Base-by-base conservation (phyloP, 2,888 invertebrate genomes). In the Drosophila lacicola region DNA sequence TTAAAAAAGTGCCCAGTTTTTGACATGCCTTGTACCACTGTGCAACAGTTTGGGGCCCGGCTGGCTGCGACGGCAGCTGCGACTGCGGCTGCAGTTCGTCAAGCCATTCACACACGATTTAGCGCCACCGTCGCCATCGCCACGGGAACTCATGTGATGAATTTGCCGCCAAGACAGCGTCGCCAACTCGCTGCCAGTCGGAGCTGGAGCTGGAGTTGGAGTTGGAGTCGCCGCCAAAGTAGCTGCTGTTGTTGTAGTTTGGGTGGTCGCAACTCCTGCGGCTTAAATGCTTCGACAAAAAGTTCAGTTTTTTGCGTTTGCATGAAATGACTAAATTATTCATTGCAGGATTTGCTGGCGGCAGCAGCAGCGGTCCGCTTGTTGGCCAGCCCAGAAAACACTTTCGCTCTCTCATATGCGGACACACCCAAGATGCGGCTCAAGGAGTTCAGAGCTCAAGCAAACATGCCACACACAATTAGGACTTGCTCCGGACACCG, bases 261-360 rank as follows among this genome's bases (percentile, higher is more conserved):
- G 88, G 83, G 88, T 86, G 88, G 87, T 84, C 88, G 70, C 64
- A 84, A 71, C 88, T 85, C 83, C 88, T 88, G 88, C 86, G 88
- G 83, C 83, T 83, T 85, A 82, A 88, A 81, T 82, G 74, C 70
- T 71, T 60, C 75, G 62, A 70, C 81, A 71, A 77, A 74, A 74
- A 84, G 63, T 82, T 84, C 82, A 64, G 62, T 70, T 80, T 77
- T 77, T 77, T 77, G 66, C 44, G 63, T 75, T 63, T 68, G 76
- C 66, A 72, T 81, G 69, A 77, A 87, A 88, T 82, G 80, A 84
- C 84, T 89, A 89, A 85, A 85, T 85, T 89, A 85, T 87, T 89
- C 84, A 89, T 89, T 87, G 87, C 87, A 79, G 85, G 89, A 88
- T 83, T 89, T 82, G 61, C 61, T 54, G 61, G 46, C 45, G 60